Evolutionary conservation across 2,888 invertebrate species (phyloP), one percentile per base, ranked within the genome.

Genomic region (Drosophila tripunctata): DNA sequence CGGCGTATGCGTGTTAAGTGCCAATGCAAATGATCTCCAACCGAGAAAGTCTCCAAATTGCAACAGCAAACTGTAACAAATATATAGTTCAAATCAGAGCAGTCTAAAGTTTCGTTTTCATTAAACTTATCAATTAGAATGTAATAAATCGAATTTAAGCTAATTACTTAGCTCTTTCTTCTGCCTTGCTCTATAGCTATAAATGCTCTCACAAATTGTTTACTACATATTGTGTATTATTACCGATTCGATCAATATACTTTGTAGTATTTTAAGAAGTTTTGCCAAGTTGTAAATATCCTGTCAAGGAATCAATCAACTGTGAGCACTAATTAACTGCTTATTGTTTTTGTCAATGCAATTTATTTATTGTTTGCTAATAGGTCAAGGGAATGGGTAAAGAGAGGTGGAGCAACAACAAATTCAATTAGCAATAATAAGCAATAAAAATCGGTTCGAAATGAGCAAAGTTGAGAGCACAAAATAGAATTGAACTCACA

Each of bases 1-100:
- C 82, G 57, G 69, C 87, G 87, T 82, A 87, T 87, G 83, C 74
- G 74, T 67, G 63, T 74, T 87, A 52, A 85, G 47, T 87, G 82
- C 82, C 44, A 80, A 67, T 60, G 50, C 47, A 76, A 86, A 86
- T 79, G 76, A 63, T 61, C 69, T 78, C 56, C 62, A 57, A 58
- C 68, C 14, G 17, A 10, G 31, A 12, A 8, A 44, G 17, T 54
- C 60, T 72, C 12, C 22, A 40, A 60, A 61, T 48, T 43, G 36
- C 24, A n/a, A 24, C 8, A 12, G 8, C 15, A 44, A 12, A 27
- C 0, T 44, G 43, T n/a, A n/a, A n/a, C n/a, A n/a, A n/a, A n/a
- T n/a, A n/a, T n/a, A n/a, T n/a, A n/a, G n/a, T n/a, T n/a, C n/a
- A n/a, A n/a, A n/a, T n/a, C n/a, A n/a, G n/a, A n/a, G n/a, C n/a